phyloP scores from a whole-genome alignment of 1,140 invertebrate species.

The Aphidius gifuensis region DNA sequence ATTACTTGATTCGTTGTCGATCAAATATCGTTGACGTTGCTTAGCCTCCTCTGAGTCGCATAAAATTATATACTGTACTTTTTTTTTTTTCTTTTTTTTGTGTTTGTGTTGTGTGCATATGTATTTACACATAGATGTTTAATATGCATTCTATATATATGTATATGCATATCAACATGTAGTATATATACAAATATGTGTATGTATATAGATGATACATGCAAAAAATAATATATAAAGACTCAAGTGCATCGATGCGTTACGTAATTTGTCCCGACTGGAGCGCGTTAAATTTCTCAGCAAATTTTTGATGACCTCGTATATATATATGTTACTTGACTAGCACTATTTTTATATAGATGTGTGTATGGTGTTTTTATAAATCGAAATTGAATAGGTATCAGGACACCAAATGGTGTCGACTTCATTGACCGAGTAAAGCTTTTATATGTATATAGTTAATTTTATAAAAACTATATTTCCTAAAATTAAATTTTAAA shows the following conservation, averaged over 20 bases:
- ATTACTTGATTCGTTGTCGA: no score
- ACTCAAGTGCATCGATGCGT: slow-evolving; percentile 8
- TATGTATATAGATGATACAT: not conserved
- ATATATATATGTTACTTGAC: not conserved
- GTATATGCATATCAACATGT: not conserved
- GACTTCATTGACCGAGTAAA: no score
- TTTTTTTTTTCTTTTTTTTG: not conserved
- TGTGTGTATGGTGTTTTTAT: no score
- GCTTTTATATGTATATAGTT: no score
- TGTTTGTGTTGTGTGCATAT: not conserved
- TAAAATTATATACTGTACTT: no score
- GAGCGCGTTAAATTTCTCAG: slow-evolving; percentile 15
- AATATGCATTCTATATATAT: not conserved
- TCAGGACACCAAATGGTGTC: no score
- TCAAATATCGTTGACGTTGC: no score
- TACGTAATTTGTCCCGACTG: slow-evolving; percentile 15
- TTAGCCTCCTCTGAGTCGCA: no score
- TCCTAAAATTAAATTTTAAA: no score
- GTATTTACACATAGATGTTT: not conserved
- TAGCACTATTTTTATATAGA: not conserved
- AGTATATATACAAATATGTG: slow-evolving; percentile 1
- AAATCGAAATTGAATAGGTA: no score
- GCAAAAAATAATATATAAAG: not conserved
- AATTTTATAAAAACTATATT: no score
- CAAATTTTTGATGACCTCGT: not conserved